phyloP scores from a whole-genome alignment of 2,888 invertebrate species.

The Patella depressa region DNA sequence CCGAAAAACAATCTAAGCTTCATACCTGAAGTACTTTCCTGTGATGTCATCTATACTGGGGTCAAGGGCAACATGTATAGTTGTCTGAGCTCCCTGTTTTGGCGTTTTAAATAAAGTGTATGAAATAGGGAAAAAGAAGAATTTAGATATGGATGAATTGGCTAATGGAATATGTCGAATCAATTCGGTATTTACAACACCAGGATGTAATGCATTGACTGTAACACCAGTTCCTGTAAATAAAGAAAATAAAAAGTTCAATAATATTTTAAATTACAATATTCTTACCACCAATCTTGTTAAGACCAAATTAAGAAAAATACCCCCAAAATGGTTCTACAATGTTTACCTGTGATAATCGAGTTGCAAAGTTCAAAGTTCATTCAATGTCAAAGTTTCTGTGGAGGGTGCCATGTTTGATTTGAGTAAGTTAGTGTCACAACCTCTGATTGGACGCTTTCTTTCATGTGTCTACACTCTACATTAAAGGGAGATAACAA shows the following conservation, averaged over 20 bases:
- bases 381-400: no score
- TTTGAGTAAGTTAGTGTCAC: no score
- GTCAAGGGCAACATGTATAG: constrained; percentile 56
- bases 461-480: no score
- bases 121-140: constrained; percentile 49
- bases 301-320: no score
- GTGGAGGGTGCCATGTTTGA: no score
- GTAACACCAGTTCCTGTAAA: constrained; percentile 61
- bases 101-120: constrained; percentile 56
- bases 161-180: constrained; percentile 45
- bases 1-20: neutral
- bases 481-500: no score
- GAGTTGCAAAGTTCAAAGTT: no score
- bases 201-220: constrained; percentile 59
- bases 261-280: no score
- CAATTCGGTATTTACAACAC: constrained; percentile 50
- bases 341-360: no score
- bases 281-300: no score
- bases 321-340: no score
- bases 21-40: constrained; percentile 63
- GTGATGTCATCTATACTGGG: constrained; percentile 49
- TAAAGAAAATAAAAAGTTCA: neutral
- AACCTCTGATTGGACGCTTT: no score
- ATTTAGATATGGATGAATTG: constrained; percentile 48
- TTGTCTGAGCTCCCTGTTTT: constrained; percentile 62